These are phyloP conservation scores for Chamaea fasciata DNA, from an alignment of 2,113 vertebrate species.

Conservation along the genomic window DNA sequence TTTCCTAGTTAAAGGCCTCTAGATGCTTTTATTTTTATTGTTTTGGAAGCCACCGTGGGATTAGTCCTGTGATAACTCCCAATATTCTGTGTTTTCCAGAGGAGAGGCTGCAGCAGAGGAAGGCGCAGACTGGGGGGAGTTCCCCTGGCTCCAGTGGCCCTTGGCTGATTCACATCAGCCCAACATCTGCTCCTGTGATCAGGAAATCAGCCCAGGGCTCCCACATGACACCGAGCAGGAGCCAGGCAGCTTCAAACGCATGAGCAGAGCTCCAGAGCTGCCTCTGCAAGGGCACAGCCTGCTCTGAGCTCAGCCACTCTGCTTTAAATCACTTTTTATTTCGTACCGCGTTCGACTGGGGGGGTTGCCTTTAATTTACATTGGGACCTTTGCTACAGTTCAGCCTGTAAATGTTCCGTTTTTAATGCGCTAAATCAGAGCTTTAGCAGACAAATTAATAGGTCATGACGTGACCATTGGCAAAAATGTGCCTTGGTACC, in stretches of 20 bases:
- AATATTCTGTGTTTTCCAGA: neutral
- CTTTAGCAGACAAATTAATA: neutral
- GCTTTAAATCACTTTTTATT: neutral
- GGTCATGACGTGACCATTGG: neutral
- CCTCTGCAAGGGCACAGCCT: neutral
- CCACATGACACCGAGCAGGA: neutral
- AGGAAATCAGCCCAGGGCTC: neutral
- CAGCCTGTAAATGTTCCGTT: neutral
- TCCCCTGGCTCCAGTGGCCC: neutral
- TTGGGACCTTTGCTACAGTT: neutral
- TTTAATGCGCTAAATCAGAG: neutral
- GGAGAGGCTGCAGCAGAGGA: neutral
- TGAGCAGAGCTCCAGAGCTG: neutral
- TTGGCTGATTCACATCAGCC: constrained; percentile 8
- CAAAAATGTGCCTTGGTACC: neutral
- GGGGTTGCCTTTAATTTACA: neutral
- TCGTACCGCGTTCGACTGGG: neutral
- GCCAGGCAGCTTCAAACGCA: neutral
- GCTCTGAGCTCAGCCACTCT: neutral
- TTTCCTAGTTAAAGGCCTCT: neutral
- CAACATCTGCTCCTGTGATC: neutral
- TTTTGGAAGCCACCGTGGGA: neutral
- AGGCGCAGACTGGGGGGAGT: neutral
- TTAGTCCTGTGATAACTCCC: neutral
- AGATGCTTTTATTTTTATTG: neutral